Conservation (phyloP, 2,888 invertebrate species). For the Caenorhabditis plicata region DNA sequence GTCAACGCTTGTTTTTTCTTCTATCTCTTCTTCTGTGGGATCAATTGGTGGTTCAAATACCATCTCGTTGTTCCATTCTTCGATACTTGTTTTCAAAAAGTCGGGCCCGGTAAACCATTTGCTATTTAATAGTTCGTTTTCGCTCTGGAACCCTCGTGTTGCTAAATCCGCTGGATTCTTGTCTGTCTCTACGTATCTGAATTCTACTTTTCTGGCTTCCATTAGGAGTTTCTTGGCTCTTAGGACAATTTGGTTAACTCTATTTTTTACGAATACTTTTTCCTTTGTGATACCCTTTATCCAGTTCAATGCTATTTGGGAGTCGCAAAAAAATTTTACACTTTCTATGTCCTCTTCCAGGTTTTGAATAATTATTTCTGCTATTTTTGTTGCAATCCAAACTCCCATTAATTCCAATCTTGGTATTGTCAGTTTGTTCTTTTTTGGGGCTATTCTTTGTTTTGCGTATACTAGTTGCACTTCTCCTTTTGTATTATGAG, state of each 20-base stretch:
- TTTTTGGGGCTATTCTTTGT: conserved; percentile 6
- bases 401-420: conserved; percentile 8
- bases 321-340: conserved; percentile 1
- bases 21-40: not conserved
- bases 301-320: conserved; percentile 1
- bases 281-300: not conserved
- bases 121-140: not conserved
- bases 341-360: not conserved
- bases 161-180: conserved; percentile 9
- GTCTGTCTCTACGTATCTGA: conserved; percentile 3
- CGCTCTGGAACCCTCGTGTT: conserved; percentile 4
- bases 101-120: conserved; percentile 7
- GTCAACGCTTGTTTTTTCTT: not conserved
- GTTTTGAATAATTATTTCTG: not conserved
- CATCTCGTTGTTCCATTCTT: not conserved
- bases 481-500: not conserved
- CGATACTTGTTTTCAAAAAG: not conserved
- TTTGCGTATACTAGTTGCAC: conserved; percentile 1
- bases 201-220: not conserved
- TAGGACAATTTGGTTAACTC: conserved; percentile 1
- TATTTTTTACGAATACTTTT: conserved; percentile 6
- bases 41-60: not conserved
- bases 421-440: conserved; percentile 2
- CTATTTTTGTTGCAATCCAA: not conserved
- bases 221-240: not conserved